Evolutionary conservation across 2,113 vertebrate genomes (phyloP).

Genomic region (Gymnorhina tibicen): DNA sequence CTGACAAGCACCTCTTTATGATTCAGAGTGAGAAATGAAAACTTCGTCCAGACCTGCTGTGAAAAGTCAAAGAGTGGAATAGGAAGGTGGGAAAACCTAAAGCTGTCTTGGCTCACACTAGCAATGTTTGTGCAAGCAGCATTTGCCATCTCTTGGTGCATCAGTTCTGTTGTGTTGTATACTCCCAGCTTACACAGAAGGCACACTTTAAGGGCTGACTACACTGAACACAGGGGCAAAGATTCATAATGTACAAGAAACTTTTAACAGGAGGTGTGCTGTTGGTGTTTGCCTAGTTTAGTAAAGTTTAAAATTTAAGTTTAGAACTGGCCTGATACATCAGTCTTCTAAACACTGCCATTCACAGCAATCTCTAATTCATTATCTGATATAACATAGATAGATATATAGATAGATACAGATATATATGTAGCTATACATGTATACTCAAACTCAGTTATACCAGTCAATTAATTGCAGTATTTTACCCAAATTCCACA

Average conservation of each 20-base stretch:
- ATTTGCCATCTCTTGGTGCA: not conserved
- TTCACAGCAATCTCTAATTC: not conserved
- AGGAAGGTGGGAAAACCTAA: not conserved
- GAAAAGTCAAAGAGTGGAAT: not conserved
- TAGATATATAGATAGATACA: no score
- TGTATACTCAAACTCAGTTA: not conserved
- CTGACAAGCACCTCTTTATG: not conserved
- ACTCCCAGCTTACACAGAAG: not conserved
- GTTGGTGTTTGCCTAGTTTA: not conserved
- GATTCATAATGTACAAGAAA: not conserved
- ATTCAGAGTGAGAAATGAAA: not conserved
- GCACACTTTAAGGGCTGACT: not conserved
- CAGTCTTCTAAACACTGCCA: not conserved
- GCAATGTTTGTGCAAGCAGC: not conserved
- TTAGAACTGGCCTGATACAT: not conserved
- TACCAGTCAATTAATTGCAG: not conserved
- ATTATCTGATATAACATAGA: not conserved
- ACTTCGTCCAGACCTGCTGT: not conserved
- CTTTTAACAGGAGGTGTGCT: not conserved
- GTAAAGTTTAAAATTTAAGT: not conserved
- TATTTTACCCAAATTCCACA: not conserved
- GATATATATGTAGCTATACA: fast-evolving
- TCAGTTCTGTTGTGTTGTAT: not conserved
- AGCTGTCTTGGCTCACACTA: not conserved
- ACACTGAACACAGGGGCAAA: not conserved